Percentiles rank a stretch among this genome's conserved stretches.
phyloP scores from a whole-genome alignment of 2,888 invertebrate genomes.

The Temnothorax ravouxi region DNA sequence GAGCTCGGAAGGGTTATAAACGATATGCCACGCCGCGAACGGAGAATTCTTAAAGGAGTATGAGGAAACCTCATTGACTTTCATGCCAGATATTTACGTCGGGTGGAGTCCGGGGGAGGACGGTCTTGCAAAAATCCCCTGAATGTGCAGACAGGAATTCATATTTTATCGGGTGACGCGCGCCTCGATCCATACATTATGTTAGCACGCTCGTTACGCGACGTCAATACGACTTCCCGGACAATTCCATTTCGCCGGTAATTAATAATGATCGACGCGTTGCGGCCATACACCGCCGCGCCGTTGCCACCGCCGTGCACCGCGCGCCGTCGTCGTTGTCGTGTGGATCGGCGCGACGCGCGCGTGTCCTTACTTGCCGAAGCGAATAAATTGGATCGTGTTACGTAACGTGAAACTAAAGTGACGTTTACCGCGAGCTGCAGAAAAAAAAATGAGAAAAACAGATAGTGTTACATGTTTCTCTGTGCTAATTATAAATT shows the following conservation, averaged over 20 bases:
- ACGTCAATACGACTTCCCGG: conserved; percentile 41
- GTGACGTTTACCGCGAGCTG: conserved; percentile 21
- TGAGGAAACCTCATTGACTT: conserved; percentile 69
- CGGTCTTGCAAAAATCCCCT: conserved; percentile 37
- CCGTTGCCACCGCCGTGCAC: too few relatives aligned
- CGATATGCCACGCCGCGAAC: conserved; percentile 26
- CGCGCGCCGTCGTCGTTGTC: neutral
- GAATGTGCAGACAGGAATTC: conserved; percentile 61
- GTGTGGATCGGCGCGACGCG: neutral
- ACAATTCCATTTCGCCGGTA: conserved; percentile 58
- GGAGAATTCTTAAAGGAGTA: conserved; percentile 33
- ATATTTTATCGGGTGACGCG: conserved; percentile 66
- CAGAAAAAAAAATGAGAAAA: conserved; percentile 22
- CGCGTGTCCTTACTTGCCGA: conserved; percentile 53
- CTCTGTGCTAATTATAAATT: conserved; percentile 33
- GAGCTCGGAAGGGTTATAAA: conserved; percentile 36
- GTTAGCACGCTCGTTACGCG: conserved; percentile 26
- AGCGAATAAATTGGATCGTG: conserved; percentile 59
- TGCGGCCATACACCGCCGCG: neutral
- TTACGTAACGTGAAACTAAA: conserved; percentile 36
- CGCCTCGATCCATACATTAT: conserved; percentile 42
- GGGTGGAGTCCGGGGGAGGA: neutral
- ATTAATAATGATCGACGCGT: conserved; percentile 70
- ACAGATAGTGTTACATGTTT: conserved; percentile 41
- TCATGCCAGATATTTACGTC: conserved; percentile 66